Evolutionary conservation across 2,888 invertebrate species (phyloP), one percentile per base, ranked within the genome.

Genomic region (Cataglyphis altisquamis): DNA sequence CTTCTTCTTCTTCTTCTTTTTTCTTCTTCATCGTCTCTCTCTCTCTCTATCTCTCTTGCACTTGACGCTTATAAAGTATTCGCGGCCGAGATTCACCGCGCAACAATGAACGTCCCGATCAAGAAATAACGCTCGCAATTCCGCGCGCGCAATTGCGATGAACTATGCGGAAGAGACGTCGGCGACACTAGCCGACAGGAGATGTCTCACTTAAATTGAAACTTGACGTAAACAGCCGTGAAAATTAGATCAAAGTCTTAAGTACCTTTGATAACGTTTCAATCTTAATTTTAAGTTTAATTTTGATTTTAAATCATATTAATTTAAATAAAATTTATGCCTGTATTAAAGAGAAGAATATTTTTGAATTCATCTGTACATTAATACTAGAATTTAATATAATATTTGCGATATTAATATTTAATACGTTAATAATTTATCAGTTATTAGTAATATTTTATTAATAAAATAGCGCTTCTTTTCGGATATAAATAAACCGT

Each of bases 81-180:
- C 41, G 55, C 55, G 18, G 21, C 18, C 9, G 21, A 41, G 66
- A 48, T 60, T 80, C 70, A 70, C 29, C 60, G 36, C 29, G 36
- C 32, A 70, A 18, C 60, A 60, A 78, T 60, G 60, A 80, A 18
- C 6, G 45, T 70, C 15, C 21, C 36, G 70, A 70, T 70, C 21
- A 39, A 70, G 70, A 60, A 80, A 55, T 55, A 60, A 80, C 36
- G 36, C 12, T 32, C 57, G 57, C 32, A 45, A 36, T 45, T 60
- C 60, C 45, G 60, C 68, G 57, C 41, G 68, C 21, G 60, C 70
- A 77, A 45, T 78, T 45, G 15, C 78, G 60, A 78, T 60, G 45
- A 67, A n/a, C 41, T 29, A 80, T 60, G 78, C 78, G 78, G 78
- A 80, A 80, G 45, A 80, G 32, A 21, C 21, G 21, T 52, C 25